Evolutionary conservation across 1,140 invertebrate genomes (phyloP).

Genomic region (Holotrichia oblita): DNA sequence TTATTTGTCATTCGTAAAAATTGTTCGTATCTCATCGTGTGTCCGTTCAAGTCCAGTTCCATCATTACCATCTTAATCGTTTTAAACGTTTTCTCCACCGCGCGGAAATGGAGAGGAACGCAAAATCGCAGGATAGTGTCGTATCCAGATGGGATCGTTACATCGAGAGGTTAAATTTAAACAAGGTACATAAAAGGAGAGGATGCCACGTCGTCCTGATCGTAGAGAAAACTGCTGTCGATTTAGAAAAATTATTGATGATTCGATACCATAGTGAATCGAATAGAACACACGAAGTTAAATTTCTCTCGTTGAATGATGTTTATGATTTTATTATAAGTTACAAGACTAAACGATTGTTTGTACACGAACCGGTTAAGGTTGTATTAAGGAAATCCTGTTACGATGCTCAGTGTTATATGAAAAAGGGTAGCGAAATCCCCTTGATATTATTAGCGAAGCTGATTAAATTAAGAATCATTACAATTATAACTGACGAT

Average conservation of each 20-base stretch:
- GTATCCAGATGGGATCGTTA: conserved; percentile 14
- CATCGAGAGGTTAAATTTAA: conserved; percentile 2
- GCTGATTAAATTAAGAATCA: conserved; percentile 9
- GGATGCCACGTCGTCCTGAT: neutral
- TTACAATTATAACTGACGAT: conserved; percentile 14
- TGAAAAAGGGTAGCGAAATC: neutral
- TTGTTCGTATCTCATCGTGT: no score
- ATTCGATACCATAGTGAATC: conserved; percentile 34
- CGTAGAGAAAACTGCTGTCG: neutral
- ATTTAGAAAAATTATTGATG: conserved; percentile 34
- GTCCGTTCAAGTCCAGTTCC: no score
- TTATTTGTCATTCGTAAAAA: no score
- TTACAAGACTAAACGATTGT: conserved; percentile 26
- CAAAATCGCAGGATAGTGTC: neutral
- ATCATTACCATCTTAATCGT: no score
- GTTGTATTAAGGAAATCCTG: conserved; percentile 2
- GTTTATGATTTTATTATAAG: conserved; percentile 34
- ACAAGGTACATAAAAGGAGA: conserved; percentile 17
- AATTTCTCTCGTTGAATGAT: conserved; percentile 23
- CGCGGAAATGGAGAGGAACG: no score
- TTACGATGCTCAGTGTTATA: neutral
- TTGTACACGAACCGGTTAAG: neutral
- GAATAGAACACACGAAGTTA: neutral
- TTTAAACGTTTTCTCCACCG: no score
- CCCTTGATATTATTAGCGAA: neutral